Evolutionary conservation across 2,797 vertebrate species (phyloP).

Genomic region (Trachurus trachurus): DNA sequence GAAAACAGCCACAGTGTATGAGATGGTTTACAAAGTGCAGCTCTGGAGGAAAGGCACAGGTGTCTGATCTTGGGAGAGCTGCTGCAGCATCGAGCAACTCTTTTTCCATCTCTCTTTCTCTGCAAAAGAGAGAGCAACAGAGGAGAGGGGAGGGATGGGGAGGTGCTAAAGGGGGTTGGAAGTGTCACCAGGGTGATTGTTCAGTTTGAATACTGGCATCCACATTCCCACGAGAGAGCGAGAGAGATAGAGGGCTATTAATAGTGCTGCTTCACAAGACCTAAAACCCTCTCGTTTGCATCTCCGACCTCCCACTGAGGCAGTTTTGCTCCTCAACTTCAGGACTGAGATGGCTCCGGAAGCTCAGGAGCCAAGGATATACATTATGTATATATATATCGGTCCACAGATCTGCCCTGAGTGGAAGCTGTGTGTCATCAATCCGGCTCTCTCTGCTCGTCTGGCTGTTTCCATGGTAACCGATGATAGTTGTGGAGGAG

Average conservation of each 20-base stretch:
- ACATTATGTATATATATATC: conserved; percentile 56
- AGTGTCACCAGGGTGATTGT: conserved; percentile 59
- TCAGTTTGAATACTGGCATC: conserved; percentile 46
- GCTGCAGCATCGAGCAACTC: neutral
- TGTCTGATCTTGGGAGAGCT: conserved; percentile 33
- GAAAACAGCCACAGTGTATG: conserved; percentile 10
- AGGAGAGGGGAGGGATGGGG: conserved; percentile 25
- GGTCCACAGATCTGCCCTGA: conserved; percentile 53
- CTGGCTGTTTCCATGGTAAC: conserved; percentile 80
- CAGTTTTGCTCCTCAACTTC: conserved; percentile 38
- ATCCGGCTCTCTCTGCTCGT: conserved; percentile 49
- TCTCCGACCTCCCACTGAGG: conserved; percentile 26
- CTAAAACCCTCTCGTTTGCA: conserved; percentile 20
- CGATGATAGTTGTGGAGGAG: conserved; percentile 70
- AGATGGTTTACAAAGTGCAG: neutral
- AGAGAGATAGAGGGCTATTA: conserved; percentile 41
- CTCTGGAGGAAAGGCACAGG: conserved; percentile 10
- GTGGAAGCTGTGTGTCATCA: conserved; percentile 64
- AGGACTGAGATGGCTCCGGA: conserved; percentile 21
- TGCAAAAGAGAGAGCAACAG: conserved; percentile 41
- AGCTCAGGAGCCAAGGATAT: conserved; percentile 35
- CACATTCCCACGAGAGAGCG: conserved; percentile 22
- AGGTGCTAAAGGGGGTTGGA: conserved; percentile 41
- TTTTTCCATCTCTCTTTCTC: conserved; percentile 18
- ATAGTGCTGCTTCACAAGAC: conserved; percentile 41